Base-by-base conservation (phyloP, 2,797 vertebrate species). In the Apogon hyalosoma region DNA sequence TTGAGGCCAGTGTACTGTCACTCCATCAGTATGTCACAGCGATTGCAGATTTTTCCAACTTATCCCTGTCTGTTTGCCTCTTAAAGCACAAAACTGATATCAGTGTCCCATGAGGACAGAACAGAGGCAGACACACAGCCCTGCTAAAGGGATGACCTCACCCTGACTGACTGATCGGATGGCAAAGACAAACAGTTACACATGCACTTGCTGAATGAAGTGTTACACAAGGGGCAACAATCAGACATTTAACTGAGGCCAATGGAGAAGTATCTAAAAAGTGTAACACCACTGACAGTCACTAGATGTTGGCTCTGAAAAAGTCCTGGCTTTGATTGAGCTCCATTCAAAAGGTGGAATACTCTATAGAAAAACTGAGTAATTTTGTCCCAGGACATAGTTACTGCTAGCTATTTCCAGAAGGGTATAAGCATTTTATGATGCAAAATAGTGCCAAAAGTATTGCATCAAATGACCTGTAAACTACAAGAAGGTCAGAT, bases 131-230 rank as follows among this genome's bases (percentile, higher is more conserved):
- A 19, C 8, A 38, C 31, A 63, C 51, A 19, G 62, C 10, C 11
- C 41, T 43, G 24, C 40, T 60, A 73, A 75, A 57, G 7, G 1
- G 42, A 83, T 90, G 85, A 86, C 72, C 78, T 86, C 85, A 84
- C 56, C 62, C 47, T 24, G 67, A 69, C 79, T 78, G 79, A 64
- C 53, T 59, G 62, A 42, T 54, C 71, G 64, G 59, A 65, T 73
- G 63, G 54, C 57, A 75, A 39, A 80, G 46, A 68, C 63, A 49
- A 40, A 70, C 40, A 78, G 46, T 67, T 28, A 69, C 31, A 64
- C 31, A 33, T 33, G 31, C 41, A 33, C 54, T 42, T 11, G 42
- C 57, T 24, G 56, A 38, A 33, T 62, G 51, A 9, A 63, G n/a
- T 28, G 45, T 83, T 82, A 75, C 58, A 80, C 31, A 33, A 33